phyloP scores from a whole-genome alignment of 2,797 vertebrate genomes.

The Caiman crocodilus region DNA sequence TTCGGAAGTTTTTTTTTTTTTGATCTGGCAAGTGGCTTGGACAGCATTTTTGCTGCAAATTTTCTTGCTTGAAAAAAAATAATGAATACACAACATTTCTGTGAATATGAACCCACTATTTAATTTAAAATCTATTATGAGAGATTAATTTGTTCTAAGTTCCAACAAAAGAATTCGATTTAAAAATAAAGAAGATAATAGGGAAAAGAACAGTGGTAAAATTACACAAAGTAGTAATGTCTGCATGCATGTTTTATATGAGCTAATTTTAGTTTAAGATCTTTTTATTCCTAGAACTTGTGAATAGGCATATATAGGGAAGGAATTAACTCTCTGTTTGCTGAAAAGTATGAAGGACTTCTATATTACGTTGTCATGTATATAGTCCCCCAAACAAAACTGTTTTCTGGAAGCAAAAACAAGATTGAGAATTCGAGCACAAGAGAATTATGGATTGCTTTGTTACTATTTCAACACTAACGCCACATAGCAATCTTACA shows the following conservation, averaged over 20 bases:
- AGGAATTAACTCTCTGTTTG: background rate
- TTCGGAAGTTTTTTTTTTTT: constrained; percentile 45
- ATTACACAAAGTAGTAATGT: background rate
- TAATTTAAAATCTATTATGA: constrained; percentile 9
- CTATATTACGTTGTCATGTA: background rate
- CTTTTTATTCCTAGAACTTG: background rate
- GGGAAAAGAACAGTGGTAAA: background rate
- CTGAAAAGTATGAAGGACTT: background rate
- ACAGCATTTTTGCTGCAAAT: constrained; percentile 25
- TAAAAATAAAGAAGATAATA: background rate
- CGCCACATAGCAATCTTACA: background rate
- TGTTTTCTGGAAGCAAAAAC: background rate
- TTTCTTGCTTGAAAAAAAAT: constrained; percentile 28
- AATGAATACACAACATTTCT: constrained; percentile 36
- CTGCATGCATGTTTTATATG: accelerated
- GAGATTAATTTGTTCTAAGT: background rate
- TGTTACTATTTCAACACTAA: background rate
- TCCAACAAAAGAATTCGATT: background rate
- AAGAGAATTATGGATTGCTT: background rate
- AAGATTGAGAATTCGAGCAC: background rate
- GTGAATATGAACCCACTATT: background rate
- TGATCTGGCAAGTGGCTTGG: constrained; percentile 43
- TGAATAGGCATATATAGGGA: background rate
- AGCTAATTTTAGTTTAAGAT: background rate
- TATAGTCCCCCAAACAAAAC: background rate